Percentiles rank a stretch among this genome's conserved stretches.
Evolutionary conservation across 2,888 invertebrate genomes (phyloP).

Genomic region (Cephalotes varians): DNA sequence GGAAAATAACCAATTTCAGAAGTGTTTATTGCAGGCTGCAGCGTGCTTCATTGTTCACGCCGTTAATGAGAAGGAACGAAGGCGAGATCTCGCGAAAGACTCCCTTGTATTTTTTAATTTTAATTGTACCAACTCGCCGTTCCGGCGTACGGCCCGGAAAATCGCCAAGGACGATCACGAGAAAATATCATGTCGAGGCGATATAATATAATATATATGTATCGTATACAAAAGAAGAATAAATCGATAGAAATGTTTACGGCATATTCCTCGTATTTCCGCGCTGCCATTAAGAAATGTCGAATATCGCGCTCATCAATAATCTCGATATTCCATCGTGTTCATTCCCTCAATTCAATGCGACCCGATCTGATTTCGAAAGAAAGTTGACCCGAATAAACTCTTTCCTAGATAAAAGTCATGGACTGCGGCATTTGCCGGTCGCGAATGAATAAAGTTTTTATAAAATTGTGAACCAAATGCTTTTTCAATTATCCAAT

Average conservation of each 20-base stretch:
- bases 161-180: slow-evolving; percentile 4
- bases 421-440: background rate
- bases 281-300: background rate
- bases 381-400: slow-evolving; percentile 25
- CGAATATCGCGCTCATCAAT: background rate
- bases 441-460: slow-evolving; percentile 43
- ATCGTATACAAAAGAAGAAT: slow-evolving; percentile 8
- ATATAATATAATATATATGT: background rate
- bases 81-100: slow-evolving; percentile 24
- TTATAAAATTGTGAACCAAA: slow-evolving; percentile 26
- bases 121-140: slow-evolving; percentile 68
- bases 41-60: slow-evolving; percentile 75
- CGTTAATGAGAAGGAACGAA: slow-evolving; percentile 75
- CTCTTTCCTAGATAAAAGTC: slow-evolving; percentile 17
- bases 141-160: slow-evolving; percentile 20
- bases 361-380: slow-evolving; percentile 25
- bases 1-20: slow-evolving; percentile 83
- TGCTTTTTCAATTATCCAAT: slow-evolving; percentile 42
- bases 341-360: slow-evolving; percentile 11
- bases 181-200: slow-evolving; percentile 41
- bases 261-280: background rate
- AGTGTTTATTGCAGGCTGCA: slow-evolving; percentile 80
- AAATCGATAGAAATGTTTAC: slow-evolving; percentile 53
- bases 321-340: slow-evolving; percentile 24
- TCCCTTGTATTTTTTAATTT: slow-evolving; percentile 74